Base-by-base conservation (phyloP, 1,140 invertebrate species). In the Diabrotica undecimpunctata region DNA sequence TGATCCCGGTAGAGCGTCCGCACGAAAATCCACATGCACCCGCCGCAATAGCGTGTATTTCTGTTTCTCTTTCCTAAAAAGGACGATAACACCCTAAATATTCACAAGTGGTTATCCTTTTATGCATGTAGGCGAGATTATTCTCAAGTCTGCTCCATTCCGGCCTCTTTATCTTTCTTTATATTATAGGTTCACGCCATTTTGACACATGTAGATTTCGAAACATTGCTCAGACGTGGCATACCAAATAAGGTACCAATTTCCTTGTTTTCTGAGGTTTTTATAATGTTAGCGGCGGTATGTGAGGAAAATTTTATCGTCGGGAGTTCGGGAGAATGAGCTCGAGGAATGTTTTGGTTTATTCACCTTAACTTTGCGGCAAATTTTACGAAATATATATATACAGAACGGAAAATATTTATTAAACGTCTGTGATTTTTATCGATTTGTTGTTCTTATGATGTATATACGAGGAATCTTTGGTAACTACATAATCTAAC, bases 41-140 rank as follows among this genome's bases (percentile, higher is more conserved):
- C 25, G 25, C 57, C 14, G 57, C 57, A 59, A 59, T 59, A 7
- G n/a, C 6, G 57, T 14, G 36, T 25, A 55, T 14, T 55, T 35
- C n/a, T 55, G 25, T 25, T 25, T 25, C 25, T 25, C 36, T 7
- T 35, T 5, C 13, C 14, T 7, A 55, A 57, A 57, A 25, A 12
- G 36, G 12, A 70, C 68, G 64, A 71, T 66, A 66, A 71, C 67
- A 68, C 68, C 72, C 70, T 73, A 73, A 73, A 73, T 73, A 73
- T 73, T 73, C 72, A 73, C 56, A 64, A 70, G 67, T 71, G 64
- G 67, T 50, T 67, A 55, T 57, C 38, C 64, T 64, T 50, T 54
- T 69, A 66, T 62, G 67, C 69, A 71, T 72, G 67, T 69, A 72
- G 66, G 68, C 54, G 61, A 57, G 60, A 64, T 66, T 68, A 61